Percentiles rank a stretch among this genome's conserved stretches.
These are phyloP conservation scores for Salticus scenicus DNA, from an alignment of 2,888 invertebrate genomes.

Conservation along the genomic window DNA sequence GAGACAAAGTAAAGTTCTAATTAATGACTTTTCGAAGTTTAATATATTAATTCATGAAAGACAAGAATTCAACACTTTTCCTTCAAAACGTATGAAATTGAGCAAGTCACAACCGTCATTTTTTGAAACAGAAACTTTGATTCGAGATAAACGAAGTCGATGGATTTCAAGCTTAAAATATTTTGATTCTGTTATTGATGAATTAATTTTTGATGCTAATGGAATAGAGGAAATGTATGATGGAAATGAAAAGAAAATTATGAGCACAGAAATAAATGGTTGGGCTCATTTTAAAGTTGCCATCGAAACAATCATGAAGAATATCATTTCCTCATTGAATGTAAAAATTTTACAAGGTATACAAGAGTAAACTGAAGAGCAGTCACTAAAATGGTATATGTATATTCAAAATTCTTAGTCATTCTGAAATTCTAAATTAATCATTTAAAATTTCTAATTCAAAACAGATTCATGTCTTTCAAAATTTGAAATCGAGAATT, in stretches of 20 bases:
- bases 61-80: background rate
- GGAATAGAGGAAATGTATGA: background rate
- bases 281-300: conserved; percentile 42
- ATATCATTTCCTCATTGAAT: background rate
- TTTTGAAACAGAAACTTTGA: background rate
- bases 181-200: conserved; percentile 8
- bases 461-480: no score
- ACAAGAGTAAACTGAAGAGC: no score
- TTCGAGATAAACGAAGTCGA: background rate
- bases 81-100: background rate
- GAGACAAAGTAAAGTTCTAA: no score
- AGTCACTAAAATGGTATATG: no score
- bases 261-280: conserved; percentile 11
- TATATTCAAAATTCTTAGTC: no score
- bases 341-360: no score
- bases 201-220: background rate
- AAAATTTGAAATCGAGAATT: no score
- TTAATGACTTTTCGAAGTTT: no score
- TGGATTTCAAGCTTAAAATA: background rate
- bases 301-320: conserved; percentile 11
- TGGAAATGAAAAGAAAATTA: background rate
- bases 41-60: background rate
- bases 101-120: background rate
- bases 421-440: no score
- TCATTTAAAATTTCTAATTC: no score